Conservation (phyloP, 2,797 vertebrate species). For the Microcaecilia unicolor region DNA sequence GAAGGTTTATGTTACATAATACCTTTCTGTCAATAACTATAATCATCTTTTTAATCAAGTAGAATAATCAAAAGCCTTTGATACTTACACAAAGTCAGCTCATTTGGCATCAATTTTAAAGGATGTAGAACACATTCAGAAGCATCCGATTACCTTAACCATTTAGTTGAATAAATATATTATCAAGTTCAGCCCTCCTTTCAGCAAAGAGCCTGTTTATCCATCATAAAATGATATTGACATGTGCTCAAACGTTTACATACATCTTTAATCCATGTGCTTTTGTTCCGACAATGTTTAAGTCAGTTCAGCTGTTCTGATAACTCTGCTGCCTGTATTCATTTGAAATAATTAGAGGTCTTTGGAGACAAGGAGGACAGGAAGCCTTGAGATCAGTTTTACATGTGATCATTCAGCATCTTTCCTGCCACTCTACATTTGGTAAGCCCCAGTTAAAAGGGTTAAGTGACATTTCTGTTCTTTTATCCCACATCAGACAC, state of each 20-base stretch:
- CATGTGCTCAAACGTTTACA: constrained; percentile 41
- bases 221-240: constrained; percentile 41
- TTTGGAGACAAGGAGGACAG: constrained; percentile 17
- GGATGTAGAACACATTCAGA: no score
- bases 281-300: constrained; percentile 38
- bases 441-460: no score
- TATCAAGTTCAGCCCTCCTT: constrained; percentile 29
- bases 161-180: constrained; percentile 24
- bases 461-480: no score
- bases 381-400: constrained; percentile 6
- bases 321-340: constrained; percentile 33
- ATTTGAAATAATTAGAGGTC: constrained; percentile 33
- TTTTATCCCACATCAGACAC: no score
- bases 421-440: constrained; percentile 7
- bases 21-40: no score
- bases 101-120: no score
- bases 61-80: no score
- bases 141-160: constrained; percentile 27
- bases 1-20: no score
- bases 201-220: constrained; percentile 36
- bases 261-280: constrained; percentile 33
- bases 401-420: constrained; percentile 7
- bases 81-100: no score
- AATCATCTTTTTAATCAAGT: no score
- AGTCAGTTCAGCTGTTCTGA: constrained; percentile 32